Percentiles rank a stretch among this genome's conserved stretches.
These are phyloP conservation scores for Cephalopachus bancanus DNA, from an alignment of 2,797 vertebrate genomes.

Conservation along the genomic window DNA sequence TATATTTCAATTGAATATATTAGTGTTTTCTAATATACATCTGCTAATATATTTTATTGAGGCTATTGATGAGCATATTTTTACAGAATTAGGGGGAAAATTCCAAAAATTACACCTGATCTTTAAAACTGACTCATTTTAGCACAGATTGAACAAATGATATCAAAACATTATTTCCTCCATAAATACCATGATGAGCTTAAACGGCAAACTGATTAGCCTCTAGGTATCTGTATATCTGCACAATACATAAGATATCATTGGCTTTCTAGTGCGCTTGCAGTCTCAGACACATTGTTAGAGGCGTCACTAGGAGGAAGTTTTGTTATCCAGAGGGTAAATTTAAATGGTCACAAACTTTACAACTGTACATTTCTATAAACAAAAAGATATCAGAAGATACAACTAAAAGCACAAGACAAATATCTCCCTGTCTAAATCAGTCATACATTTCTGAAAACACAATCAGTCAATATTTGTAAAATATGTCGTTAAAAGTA, in stretches of 20 bases:
- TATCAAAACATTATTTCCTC: constrained; percentile 26
- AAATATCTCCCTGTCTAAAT: constrained; percentile 26
- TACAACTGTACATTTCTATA: neutral
- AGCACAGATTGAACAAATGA: constrained; percentile 9
- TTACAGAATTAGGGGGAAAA: neutral
- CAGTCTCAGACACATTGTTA: neutral
- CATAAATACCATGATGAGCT: neutral
- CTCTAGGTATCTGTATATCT: neutral
- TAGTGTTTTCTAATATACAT: neutral
- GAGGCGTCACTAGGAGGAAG: constrained; percentile 39
- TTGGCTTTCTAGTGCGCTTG: neutral
- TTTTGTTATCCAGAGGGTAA: constrained; percentile 55
- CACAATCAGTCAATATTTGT: neutral
- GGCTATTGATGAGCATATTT: neutral
- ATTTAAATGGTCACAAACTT: neutral
- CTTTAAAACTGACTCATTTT: constrained; percentile 48
- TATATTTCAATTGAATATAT: no score
- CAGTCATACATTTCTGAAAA: constrained; percentile 29
- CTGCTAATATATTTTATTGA: constrained; percentile 22
- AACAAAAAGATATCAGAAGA: constrained; percentile 35
- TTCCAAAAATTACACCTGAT: constrained; percentile 4
- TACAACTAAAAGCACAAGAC: neutral
- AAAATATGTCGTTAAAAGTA: constrained; percentile 24
- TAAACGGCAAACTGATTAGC: neutral
- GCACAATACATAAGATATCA: neutral